Evolutionary conservation across 2,888 invertebrate species (phyloP).

Genomic region (Rhimphoctona megacephalus): DNA sequence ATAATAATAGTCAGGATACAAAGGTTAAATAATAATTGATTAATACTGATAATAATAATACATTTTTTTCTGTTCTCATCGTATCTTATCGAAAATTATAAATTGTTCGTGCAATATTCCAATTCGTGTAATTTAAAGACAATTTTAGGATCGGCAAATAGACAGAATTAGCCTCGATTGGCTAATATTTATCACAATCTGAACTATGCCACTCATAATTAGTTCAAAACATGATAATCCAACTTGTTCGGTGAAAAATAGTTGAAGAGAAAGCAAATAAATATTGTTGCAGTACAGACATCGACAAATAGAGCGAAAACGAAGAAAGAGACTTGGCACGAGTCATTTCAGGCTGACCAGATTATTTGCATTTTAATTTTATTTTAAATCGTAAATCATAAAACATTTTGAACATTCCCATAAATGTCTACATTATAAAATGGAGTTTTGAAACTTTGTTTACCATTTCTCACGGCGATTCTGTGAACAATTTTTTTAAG

Average conservation of each 20-base stretch:
- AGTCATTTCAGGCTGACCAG: background rate
- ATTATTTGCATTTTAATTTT: background rate
- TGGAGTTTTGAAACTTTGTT: background rate
- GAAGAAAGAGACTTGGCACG: background rate
- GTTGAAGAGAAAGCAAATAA: conserved; percentile 54
- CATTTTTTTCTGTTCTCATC: background rate
- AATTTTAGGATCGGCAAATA: background rate
- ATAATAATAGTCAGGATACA: too few relatives aligned
- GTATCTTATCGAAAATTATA: background rate
- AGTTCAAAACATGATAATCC: conserved; percentile 82
- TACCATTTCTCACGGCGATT: background rate
- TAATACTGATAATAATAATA: background rate
- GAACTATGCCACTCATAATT: conserved; percentile 82
- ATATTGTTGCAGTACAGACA: conserved; percentile 7
- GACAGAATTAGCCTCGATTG: background rate
- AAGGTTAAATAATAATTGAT: background rate
- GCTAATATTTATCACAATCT: conserved; percentile 66
- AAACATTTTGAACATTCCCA: background rate
- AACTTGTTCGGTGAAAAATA: conserved; percentile 37
- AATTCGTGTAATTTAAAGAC: background rate
- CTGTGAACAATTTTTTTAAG: too few relatives aligned
- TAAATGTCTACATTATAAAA: background rate
- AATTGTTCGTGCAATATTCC: background rate
- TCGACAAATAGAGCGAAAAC: background rate
- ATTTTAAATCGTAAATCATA: background rate